Evolutionary conservation across 2,113 vertebrate genomes (phyloP).

Genomic region (Mastomys natalensis): DNA sequence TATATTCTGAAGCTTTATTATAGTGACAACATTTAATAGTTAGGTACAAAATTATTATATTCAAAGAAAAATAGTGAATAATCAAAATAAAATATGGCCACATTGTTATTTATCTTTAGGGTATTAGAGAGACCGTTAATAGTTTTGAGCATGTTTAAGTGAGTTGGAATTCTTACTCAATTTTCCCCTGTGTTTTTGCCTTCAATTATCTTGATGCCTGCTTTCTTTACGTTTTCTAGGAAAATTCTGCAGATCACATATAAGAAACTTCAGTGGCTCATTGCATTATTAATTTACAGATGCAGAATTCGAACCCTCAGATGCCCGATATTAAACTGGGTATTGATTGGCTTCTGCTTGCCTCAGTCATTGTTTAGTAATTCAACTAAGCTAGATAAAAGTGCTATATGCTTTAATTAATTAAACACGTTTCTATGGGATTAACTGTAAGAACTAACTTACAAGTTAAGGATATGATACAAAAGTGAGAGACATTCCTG

Average conservation of each 20-base stretch:
- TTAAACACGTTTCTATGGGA: neutral
- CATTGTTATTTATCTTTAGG: neutral
- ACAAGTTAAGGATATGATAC: neutral
- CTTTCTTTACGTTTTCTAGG: neutral
- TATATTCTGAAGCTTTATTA: constrained; percentile 34
- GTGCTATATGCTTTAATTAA: neutral
- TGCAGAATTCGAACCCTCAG: neutral
- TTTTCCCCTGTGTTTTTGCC: neutral
- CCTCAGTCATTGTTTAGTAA: neutral
- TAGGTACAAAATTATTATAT: neutral
- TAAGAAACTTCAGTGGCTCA: neutral
- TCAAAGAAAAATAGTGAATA: neutral
- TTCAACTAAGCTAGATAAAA: neutral
- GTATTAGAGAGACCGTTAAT: neutral
- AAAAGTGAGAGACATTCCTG: neutral
- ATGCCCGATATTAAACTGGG: constrained; percentile 3
- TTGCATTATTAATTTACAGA: neutral
- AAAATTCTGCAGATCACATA: neutral
- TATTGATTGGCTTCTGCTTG: neutral
- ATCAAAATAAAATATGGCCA: neutral
- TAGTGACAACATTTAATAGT: constrained; percentile 7
- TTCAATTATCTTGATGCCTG: neutral
- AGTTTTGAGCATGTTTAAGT: neutral
- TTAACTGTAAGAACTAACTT: neutral
- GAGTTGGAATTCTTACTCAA: neutral